Conservation (phyloP, 2,797 vertebrate species). For the Sciurus carolinensis region DNA sequence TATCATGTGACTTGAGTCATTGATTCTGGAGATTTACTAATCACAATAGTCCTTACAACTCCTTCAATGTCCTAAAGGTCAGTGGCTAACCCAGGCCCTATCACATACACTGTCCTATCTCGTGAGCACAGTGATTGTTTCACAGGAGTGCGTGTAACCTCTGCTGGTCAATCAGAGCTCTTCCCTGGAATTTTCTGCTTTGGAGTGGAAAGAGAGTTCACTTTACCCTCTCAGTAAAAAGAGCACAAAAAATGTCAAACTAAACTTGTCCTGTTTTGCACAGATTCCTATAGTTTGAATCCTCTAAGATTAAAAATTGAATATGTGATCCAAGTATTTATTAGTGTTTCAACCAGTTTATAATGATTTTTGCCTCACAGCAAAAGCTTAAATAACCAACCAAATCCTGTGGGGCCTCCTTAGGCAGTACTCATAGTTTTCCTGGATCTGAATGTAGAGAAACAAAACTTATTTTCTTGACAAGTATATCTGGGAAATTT, state of each 20-base stretch:
- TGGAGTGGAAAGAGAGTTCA: not conserved
- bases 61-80: not conserved
- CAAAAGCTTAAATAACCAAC: slow-evolving; percentile 22
- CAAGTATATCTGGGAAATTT: slow-evolving; percentile 29
- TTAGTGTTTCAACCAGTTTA: slow-evolving; percentile 3
- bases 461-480: not conserved
- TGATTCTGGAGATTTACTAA: not conserved
- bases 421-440: not conserved
- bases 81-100: not conserved
- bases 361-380: not conserved
- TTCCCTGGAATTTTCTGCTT: not conserved
- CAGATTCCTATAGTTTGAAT: slow-evolving; percentile 8
- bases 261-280: not conserved
- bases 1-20: not conserved
- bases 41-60: not conserved
- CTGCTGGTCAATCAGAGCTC: not conserved
- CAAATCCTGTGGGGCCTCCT: not conserved
- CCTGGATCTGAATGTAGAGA: not conserved
- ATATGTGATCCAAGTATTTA: not conserved
- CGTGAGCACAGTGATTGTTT: not conserved
- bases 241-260: not conserved
- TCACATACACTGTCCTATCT: rapidly evolving
- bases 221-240: not conserved
- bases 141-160: not conserved
- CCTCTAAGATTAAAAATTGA: slow-evolving; percentile 22